These are phyloP conservation scores for Hybognathus amarus DNA, from an alignment of 2,797 vertebrate genomes.

Conservation along the genomic window DNA sequence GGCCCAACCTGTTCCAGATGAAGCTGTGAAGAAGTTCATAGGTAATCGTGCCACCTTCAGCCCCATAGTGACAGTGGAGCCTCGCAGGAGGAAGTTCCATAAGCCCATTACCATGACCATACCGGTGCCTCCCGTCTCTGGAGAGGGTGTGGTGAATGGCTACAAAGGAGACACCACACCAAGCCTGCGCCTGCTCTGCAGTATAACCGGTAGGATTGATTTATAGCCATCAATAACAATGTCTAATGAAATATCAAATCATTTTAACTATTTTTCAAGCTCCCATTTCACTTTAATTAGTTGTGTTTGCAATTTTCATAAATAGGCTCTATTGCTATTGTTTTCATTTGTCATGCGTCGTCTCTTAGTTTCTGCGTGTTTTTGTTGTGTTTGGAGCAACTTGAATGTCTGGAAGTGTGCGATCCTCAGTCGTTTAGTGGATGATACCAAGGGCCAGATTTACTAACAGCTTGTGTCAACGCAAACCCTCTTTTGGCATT, in stretches of 20 bases:
- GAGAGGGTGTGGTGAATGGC: conserved; percentile 91
- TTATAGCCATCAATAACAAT: background rate
- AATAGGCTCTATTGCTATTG: background rate
- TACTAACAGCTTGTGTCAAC: too few species aligned
- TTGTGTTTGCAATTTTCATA: background rate
- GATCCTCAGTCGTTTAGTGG: background rate
- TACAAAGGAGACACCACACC: conserved; percentile 93
- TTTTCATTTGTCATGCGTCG: background rate
- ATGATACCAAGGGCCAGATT: background rate
- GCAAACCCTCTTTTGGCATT: too few species aligned
- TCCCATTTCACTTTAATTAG: background rate
- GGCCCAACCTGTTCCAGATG: conserved; percentile 96
- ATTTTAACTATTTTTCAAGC: background rate
- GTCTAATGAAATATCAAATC: background rate
- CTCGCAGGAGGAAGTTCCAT: conserved; percentile 97
- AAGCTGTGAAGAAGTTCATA: conserved; percentile 92
- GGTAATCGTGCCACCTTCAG: conserved; percentile 98
- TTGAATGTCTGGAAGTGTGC: background rate
- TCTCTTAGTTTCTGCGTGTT: background rate
- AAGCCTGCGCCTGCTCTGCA: conserved; percentile 94
- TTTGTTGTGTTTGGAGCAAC: background rate
- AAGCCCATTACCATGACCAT: conserved; percentile 99
- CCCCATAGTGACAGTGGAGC: conserved; percentile 98
- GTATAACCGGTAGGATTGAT: conserved; percentile 89
- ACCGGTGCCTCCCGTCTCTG: conserved; percentile 91